A percentile compares a stretch with the other conserved stretches of the same genome.
These are phyloP conservation scores for Melopsittacus undulatus DNA, from an alignment of 2,797 vertebrate genomes.

Conservation along the genomic window DNA sequence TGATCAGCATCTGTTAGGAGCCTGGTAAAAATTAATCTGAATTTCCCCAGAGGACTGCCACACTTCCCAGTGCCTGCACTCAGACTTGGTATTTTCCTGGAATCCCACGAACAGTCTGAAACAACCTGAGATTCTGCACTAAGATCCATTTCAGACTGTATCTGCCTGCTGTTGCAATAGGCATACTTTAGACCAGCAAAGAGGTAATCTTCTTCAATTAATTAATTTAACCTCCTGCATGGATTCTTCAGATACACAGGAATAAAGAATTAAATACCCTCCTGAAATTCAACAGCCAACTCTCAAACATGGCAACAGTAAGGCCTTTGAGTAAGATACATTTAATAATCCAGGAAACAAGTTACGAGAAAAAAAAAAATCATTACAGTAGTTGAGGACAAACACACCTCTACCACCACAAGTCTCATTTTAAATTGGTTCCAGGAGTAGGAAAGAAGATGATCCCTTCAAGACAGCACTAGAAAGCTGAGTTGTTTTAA, in stretches of 20 bases:
- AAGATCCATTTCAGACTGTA: not conserved
- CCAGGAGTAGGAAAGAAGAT: not conserved
- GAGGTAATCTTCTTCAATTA: constrained; percentile 26
- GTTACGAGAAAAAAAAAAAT: no score
- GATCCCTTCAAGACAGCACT: not conserved
- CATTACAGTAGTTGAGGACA: not conserved
- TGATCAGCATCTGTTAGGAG: not conserved
- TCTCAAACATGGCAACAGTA: not conserved
- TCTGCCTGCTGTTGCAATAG: not conserved
- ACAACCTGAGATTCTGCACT: not conserved
- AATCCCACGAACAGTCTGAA: not conserved
- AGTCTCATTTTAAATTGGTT: not conserved
- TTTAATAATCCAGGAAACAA: not conserved
- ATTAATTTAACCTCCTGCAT: not conserved
- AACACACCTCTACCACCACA: not conserved
- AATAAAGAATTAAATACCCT: not conserved
- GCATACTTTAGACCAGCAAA: not conserved
- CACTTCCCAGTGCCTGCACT: not conserved
- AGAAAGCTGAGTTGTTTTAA: not conserved
- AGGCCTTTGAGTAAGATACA: rapidly evolving
- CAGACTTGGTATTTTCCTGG: not conserved
- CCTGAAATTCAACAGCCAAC: not conserved
- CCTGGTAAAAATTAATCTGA: not conserved
- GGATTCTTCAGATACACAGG: not conserved
- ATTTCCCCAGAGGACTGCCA: not conserved